Evolutionary conservation across 1,140 invertebrate genomes (phyloP), one percentile per base, ranked within the genome.

Genomic region (Lordiphosa collinella): DNA sequence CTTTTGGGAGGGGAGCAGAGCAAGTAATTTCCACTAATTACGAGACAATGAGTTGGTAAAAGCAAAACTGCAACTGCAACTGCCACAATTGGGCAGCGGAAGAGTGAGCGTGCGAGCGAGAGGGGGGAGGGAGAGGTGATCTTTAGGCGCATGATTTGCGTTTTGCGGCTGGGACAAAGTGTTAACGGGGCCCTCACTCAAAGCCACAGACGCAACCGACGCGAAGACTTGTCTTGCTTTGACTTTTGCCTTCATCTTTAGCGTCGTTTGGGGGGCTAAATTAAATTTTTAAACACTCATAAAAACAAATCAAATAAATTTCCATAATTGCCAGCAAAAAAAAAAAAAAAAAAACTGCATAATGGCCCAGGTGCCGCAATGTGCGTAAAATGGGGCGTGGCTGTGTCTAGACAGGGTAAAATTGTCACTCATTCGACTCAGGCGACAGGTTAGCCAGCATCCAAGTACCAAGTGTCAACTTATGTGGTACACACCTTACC

Each of bases 11-110:
- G 67, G 49, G 54, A 66, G 51, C 64, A 53, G 55, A 43, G 57
- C 65, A 78, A 75, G 76, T 82, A 78, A 84, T 82, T 78, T 78
- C 72, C 78, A 82, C 76, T 82, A 82, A 82, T 82, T 82, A 82
- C 76, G 72, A 71, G 73, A 78, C 76, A 82, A 82, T 82, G 76
- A 82, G 72, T 84, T 68, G 65, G 75, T 65, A 79, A 79, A 79
- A 79, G 51, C 56, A 52, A 53, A 49, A 51, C 53, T 54, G 68
- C 54, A 55, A 55, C 64, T 29, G 60, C 54, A 53, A 53, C 64
- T 29, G 60, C 54, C 49, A 53, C 54, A 53, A 53, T 44, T 38
- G 41, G 52, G 57, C 36, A 53, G 36, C 38, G 47, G 22, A 6
- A 25, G 22, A 7, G 22, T 8, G 22, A 7, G 22, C n/a, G 18